Base-by-base conservation (phyloP, 1,140 invertebrate genomes). In the Coptotermes formosanus region DNA sequence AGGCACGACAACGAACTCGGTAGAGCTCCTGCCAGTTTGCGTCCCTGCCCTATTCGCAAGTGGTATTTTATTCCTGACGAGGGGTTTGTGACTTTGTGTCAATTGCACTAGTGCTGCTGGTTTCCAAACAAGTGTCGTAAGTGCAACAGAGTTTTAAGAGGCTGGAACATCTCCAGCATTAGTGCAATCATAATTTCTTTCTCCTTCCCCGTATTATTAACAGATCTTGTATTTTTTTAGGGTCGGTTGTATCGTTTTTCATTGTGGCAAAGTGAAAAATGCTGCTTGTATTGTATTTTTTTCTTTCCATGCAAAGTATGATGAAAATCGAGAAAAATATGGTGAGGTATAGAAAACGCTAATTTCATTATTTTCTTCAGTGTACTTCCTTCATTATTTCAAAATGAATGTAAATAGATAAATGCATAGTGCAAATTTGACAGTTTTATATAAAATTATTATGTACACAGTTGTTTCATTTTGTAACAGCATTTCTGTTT, bases 121-220 rank as follows among this genome's bases (percentile, higher is more conserved):
- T 75, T 30, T 30, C 8, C 64, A 4, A 30, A 30, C n/a, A 30
- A 25, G 64, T 75, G 64, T 75, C 64, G 2, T 19, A 55, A 55
- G 64, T 75, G 64, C 64, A 75, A 30, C 64, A 14, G 7, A 75
- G n/a, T 4, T 30, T 8, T 30, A 14, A 75, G 64, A 30, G 64
- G 64, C 64, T 75, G 64, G n/a, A 75, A 75, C 64, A 75, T 75
- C n/a, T 75, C 64, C 64, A 30, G n/a, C 64, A 75, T 75, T 75
- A 75, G 64, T 75, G 64, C 64, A 75, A 75, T 64, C 21, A 64
- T 75, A 25, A 75, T 75, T 75, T 75, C 7, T 75, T 75, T 75
- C n/a, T 75, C n/a, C 25, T 75, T 16, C 64, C 25, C n/a, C n/a
- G 30, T 75, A 30, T 75, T 75, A 75, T 75, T 75, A 75, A 75